These are phyloP conservation scores for Oceanites oceanicus DNA, from an alignment of 2,113 vertebrate genomes.

Conservation along the genomic window DNA sequence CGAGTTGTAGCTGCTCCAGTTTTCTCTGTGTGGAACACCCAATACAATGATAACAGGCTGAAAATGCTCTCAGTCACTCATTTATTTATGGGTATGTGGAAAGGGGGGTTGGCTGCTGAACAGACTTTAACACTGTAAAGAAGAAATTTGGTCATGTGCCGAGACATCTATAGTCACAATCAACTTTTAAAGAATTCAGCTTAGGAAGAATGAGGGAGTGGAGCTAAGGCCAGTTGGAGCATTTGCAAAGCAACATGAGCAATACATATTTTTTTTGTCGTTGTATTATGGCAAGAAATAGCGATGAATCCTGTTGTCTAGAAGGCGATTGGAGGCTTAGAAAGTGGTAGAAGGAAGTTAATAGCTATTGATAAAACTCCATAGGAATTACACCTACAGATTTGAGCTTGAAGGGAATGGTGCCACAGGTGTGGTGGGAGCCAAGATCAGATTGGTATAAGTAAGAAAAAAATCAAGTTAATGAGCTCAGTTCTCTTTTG, in stretches of 20 bases:
- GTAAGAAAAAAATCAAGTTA: not conserved
- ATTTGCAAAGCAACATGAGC: not conserved
- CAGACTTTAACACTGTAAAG: not conserved
- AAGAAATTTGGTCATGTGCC: not conserved
- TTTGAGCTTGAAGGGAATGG: not conserved
- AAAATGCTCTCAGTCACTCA: not conserved
- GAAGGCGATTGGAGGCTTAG: not conserved
- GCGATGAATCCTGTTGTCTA: not conserved
- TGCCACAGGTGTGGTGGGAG: not conserved
- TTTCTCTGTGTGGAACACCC: not conserved
- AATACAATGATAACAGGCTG: not conserved
- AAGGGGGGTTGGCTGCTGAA: not conserved
- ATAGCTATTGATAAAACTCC: not conserved
- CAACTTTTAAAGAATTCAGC: not conserved
- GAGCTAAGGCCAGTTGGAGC: not conserved
- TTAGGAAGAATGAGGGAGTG: not conserved
- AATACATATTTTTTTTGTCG: too few species aligned
- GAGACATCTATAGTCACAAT: not conserved
- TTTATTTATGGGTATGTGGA: not conserved
- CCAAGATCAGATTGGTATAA: not conserved
- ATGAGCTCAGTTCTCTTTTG: not conserved
- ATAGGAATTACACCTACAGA: not conserved
- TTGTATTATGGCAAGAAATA: not conserved
- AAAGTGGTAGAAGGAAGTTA: not conserved
- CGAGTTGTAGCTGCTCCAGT: not conserved